Evolutionary conservation across 2,888 invertebrate species (phyloP).

Genomic region (Oligia fasciuncula): DNA sequence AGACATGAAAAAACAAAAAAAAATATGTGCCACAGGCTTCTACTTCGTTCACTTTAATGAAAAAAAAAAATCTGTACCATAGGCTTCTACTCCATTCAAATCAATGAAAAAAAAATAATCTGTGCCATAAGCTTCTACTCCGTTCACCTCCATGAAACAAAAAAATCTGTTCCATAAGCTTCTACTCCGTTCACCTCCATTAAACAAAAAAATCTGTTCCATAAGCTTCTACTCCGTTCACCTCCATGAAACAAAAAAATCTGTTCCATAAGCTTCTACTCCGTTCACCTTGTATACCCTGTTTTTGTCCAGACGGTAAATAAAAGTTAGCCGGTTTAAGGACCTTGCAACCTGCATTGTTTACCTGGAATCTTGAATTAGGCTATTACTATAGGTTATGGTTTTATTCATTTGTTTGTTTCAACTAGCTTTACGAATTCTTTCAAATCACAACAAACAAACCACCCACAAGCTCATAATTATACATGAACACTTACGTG

Average conservation of each 20-base stretch:
- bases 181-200: too few species aligned
- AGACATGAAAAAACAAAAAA: too few species aligned
- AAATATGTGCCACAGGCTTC: too few species aligned
- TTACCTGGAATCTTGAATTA: not conserved
- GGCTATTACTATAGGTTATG: not conserved
- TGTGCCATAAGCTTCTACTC: too few species aligned
- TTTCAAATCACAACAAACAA: not conserved
- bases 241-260: too few species aligned
- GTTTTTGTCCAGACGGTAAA: not conserved
- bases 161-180: too few species aligned
- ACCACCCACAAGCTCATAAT: not conserved
- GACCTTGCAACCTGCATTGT: not conserved
- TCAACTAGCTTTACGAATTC: not conserved
- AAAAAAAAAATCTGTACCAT: too few species aligned
- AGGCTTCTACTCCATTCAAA: not conserved
- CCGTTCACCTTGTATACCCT: not conserved
- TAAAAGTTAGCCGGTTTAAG: too few species aligned
- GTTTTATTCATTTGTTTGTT: constrained; percentile 22
- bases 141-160: too few species aligned
- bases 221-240: too few species aligned
- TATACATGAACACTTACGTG: not conserved
- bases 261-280: not conserved
- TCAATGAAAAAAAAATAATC: too few species aligned
- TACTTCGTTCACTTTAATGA: not conserved
- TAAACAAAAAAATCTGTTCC: too few species aligned